phyloP scores from a whole-genome alignment of 2,797 vertebrate species.

The Lithobates pipiens region DNA sequence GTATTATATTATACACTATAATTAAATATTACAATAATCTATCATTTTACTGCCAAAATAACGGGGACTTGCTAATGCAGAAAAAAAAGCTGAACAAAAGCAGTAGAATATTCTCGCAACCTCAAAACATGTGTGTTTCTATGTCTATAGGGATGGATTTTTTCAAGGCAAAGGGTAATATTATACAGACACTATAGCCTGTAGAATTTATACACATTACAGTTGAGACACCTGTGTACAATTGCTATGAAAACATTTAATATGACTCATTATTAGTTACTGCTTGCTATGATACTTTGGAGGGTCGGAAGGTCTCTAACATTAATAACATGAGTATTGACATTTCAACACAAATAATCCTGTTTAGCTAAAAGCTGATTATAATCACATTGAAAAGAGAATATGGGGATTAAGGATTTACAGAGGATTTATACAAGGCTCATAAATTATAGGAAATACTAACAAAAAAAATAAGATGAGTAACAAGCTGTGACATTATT shows the following conservation, averaged over 20 bases:
- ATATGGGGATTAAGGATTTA: too few relatives aligned
- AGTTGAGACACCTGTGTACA: background rate
- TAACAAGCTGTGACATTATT: too few relatives aligned
- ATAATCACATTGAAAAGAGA: background rate
- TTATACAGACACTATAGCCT: background rate
- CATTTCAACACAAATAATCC: background rate
- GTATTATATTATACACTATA: too few relatives aligned
- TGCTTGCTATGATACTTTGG: background rate
- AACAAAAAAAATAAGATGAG: too few relatives aligned
- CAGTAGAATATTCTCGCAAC: too few relatives aligned
- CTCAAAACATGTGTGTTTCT: background rate
- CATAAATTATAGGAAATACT: too few relatives aligned
- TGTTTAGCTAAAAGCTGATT: background rate
- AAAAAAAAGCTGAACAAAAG: too few relatives aligned
- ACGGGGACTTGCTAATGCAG: too few relatives aligned
- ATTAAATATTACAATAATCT: too few relatives aligned
- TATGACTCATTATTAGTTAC: background rate
- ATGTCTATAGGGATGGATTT: background rate
- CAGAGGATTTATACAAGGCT: too few relatives aligned
- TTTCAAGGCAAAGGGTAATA: background rate
- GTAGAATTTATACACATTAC: background rate
- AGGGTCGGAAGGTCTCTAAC: background rate
- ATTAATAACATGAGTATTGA: background rate
- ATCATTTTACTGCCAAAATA: too few relatives aligned
- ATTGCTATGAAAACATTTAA: background rate